Evolutionary conservation across 2,113 vertebrate genomes (phyloP), one percentile per base, ranked within the genome.

Genomic region (Okapia johnstoni): DNA sequence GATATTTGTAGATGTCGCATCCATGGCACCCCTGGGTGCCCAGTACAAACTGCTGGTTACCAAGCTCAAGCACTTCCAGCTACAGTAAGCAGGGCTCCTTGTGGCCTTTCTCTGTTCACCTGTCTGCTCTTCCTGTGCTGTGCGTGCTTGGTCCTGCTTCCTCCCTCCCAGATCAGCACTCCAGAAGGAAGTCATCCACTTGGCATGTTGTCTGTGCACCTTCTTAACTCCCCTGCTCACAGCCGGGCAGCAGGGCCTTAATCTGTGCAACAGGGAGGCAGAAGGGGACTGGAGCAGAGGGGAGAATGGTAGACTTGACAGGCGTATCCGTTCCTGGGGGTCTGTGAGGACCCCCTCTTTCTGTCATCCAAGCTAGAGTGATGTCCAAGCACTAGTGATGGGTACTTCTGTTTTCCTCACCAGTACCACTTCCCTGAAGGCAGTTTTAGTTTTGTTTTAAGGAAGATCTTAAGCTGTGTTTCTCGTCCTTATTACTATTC

Each of bases 1-100:
- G 36, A 98, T 99, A 90, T 99, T 99, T 95, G 98, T 99, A 61
- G 99, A 99, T 0, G 92, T 99, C 0, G 98, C 99, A 66, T 99
- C 99, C 85, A 99, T 99, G 99, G 98, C 99, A 36, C 99, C 99
- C 0, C 98, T 98, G 84, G 98, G 98, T 46, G 98, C 98, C 66
- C 94, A 98, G 0, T 99, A 99, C 95, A 98, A 98, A 77, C 98
- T 99, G 73, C 96, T 99, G 15, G 99, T 99, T 73, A 99, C 99
- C 94, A 98, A 97, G 88, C 97, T 99, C 7, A 76, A 98, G 94
- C 98, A 97, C 97, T 99, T 99, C 96, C 98, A 99, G 96, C 98
- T 99, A 30, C 85, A 94, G 99, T 99, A 99, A 99, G 99, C 90
- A 92, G 76, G 26, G 66, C 86, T 13, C 63, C 17, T 80, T 2